Base-by-base conservation (phyloP, 2,888 invertebrate species). In the Exocentrus adspersus region DNA sequence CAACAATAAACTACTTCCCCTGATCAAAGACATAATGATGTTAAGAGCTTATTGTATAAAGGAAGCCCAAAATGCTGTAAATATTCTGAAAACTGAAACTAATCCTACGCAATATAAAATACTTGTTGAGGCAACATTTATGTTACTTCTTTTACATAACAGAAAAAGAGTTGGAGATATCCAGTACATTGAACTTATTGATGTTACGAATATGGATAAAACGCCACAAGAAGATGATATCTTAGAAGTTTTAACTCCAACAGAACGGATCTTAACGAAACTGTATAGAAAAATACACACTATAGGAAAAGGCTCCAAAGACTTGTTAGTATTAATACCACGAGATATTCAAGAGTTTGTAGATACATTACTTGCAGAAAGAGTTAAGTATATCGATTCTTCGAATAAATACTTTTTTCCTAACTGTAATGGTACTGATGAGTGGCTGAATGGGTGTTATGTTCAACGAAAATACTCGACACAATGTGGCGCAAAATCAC, bases 321-420 rank as follows among this genome's bases (percentile, higher is more conserved):
- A 10, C n/a, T 41, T 41, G 41, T 41, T 41, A n/a, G 41, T 41
- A 12, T n/a, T 41, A 41, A 12, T 41, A 10, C 41, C 41, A 41
- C 41, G 41, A 41, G 41, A 41, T 10, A 12, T 41, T 41, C 41
- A 41, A 41, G 12, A 41, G 2, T 41, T 41, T 41, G 41, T 41
- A 10, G n/a, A 41, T 41, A 41, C 41, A 9, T 41, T 41, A 41
- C 2, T 41, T 41, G 12, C n/a, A 10, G 41, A 41, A 41, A 41
- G 41, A 41, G 41, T 41, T 41, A 41, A 41, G n/a, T 41, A 41
- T 10, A 41, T 41, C 5, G 41, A 41, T 41, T 41, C 41, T 9
- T 41, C 41, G n/a, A 41, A 41, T 41, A 41, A 41, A 10, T 41
- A 41, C 41, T 41, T 41, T 41, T 41, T 41, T 10, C 41, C 41